phyloP scores from a whole-genome alignment of 1,140 invertebrate species.

The Lepeophtheirus salmonis region DNA sequence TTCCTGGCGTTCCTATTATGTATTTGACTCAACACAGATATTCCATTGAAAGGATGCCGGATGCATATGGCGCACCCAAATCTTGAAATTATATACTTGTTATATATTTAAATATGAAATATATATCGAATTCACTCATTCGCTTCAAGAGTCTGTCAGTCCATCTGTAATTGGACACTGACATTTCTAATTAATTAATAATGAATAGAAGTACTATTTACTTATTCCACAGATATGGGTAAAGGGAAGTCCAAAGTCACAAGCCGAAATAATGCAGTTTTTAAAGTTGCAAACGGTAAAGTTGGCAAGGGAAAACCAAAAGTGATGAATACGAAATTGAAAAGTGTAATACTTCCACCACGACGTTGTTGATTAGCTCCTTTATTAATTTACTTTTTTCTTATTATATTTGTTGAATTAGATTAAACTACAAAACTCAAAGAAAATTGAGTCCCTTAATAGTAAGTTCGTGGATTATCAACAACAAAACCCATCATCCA shows the following conservation, averaged over 20 bases:
- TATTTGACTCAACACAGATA: conserved; percentile 81
- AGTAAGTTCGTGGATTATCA: background rate
- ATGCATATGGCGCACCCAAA: conserved; percentile 81
- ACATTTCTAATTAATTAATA: no score
- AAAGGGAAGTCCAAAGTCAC: conserved; percentile 19
- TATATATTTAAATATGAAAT: background rate
- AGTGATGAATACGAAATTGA: conserved; percentile 2
- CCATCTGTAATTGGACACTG: no score
- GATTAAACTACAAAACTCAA: background rate
- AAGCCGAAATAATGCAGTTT: conserved; percentile 3
- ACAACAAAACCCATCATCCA: background rate
- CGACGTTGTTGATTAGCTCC: no score
- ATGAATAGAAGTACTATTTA: no score
- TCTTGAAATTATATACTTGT: background rate
- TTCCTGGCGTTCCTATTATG: conserved; percentile 98
- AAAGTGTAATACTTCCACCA: conserved; percentile 1
- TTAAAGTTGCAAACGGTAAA: conserved; percentile 8
- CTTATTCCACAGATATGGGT: conserved; percentile 10
- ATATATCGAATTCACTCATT: no score
- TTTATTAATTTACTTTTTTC: no score
- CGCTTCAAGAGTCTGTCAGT: no score
- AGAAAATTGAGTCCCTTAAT: background rate
- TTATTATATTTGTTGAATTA: no score
- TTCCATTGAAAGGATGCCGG: conserved; percentile 93
- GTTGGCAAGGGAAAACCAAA: conserved; percentile 6